Base-by-base conservation (phyloP, 2,797 vertebrate genomes). In the Acanthornis magna region DNA sequence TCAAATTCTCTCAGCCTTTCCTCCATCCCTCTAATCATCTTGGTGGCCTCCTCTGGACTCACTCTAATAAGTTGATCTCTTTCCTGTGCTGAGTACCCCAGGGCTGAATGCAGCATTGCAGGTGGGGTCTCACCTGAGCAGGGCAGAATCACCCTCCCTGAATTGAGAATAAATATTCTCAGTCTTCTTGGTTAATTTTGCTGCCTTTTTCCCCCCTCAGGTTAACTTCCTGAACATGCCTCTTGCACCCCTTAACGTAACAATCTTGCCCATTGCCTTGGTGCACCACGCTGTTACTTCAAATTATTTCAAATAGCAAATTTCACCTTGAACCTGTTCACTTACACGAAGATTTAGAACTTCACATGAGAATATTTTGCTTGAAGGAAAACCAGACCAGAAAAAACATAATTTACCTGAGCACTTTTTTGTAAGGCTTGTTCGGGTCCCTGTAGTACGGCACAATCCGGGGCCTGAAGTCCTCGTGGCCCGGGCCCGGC, bases 381-480 rank as follows among this genome's bases (percentile, higher is more conserved):
- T 3, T 3, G 10, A 26, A 34, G 10, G 8, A 73, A 75, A 58
- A 21, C 6, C 22, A 2, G 3, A 20, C 15, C 26, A 26, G 19
- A 26, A 45, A 40, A 32, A 11, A 1, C 2, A 10, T 8, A 11
- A 77, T 96, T 98, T 92, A 99, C 99, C 99, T 98, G 91, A 99
- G 98, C 74, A 99, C 99, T 92, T 99, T 99, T 96, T 99, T 99
- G 96, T 99, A 98, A 12, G 98, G 98, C 95, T 99, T 98, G 96
- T 98, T 99, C 16, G 99, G 98, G 78, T 99, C 99, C 63, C 98
- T 98, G 96, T 98, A 98, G 95, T 99, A 99, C 4, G 99, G 99
- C 5, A 99, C 98, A 47, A 99, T 98, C 40, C 98, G 97, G 10
- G 99, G 99, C 93, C 98, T 98, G 97, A 99, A 98, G 91, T 99